Conservation (phyloP, 1,140 invertebrate species). For the Leguminivora glycinivorella region DNA sequence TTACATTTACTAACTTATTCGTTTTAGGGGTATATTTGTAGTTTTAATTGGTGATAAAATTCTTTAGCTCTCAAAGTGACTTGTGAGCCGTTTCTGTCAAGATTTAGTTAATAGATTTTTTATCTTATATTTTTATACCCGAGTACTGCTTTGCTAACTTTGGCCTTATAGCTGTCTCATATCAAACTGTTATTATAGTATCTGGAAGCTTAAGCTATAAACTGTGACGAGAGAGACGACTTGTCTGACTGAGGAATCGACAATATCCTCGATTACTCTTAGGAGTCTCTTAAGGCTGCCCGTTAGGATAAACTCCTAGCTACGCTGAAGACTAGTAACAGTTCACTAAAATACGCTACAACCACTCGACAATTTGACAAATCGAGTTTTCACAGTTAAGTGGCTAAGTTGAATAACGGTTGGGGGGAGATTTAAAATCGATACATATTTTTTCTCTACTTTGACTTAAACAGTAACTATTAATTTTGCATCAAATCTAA, state of each 20-base stretch:
- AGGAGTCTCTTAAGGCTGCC: background rate
- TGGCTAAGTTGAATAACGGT: background rate
- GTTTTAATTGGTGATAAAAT: background rate
- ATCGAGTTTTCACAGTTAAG: background rate
- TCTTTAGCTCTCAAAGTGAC: too few species aligned
- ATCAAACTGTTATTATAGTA: background rate
- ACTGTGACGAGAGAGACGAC: background rate
- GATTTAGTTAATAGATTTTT: background rate
- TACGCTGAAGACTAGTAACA: conserved; percentile 33
- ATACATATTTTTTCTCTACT: background rate
- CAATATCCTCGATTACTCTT: background rate
- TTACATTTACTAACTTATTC: background rate
- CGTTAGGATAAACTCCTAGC: conserved; percentile 36
- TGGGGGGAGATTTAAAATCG: background rate
- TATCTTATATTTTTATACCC: background rate
- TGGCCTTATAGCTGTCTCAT: background rate
- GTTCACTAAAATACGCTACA: conserved; percentile 3
- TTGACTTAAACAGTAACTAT: background rate
- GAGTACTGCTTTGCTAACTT: background rate
- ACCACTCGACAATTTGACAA: background rate
- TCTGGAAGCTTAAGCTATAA: background rate
- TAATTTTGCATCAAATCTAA: too few species aligned
- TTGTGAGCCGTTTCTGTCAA: too few species aligned
- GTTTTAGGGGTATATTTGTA: background rate
- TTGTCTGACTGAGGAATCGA: background rate